These are phyloP conservation scores for Atopsyche davidsoni DNA, from an alignment of 1,140 invertebrate genomes.

Conservation along the genomic window DNA sequence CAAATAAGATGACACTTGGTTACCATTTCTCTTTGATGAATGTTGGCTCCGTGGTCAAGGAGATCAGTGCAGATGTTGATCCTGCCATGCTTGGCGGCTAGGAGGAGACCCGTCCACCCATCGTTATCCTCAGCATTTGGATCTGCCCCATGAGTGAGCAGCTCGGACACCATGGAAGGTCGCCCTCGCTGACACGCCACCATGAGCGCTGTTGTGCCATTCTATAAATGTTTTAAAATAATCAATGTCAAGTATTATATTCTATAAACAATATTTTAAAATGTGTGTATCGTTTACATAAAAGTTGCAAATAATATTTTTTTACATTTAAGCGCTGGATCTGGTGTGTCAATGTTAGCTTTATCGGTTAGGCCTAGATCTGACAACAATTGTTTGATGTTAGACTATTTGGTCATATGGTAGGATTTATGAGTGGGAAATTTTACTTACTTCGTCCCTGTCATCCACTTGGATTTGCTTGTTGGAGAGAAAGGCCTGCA, in stretches of 20 bases:
- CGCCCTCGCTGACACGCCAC: constrained; percentile 77
- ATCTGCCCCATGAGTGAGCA: constrained; percentile 82
- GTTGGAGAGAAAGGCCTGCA: constrained; percentile 75
- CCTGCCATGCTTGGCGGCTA: constrained; percentile 86
- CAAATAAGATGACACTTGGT: too few relatives aligned
- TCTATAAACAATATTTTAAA: not conserved
- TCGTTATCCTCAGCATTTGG: constrained; percentile 88
- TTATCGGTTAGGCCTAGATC: too few relatives aligned
- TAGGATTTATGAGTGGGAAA: not conserved
- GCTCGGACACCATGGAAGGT: constrained; percentile 70
- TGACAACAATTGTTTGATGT: too few relatives aligned
- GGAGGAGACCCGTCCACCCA: constrained; percentile 87
- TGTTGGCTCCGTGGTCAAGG: constrained; percentile 76
- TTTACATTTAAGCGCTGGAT: too few relatives aligned
- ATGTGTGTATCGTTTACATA: not conserved
- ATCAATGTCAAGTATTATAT: not conserved
- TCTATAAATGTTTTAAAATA: constrained; percentile 49
- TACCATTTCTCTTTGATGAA: constrained; percentile 92
- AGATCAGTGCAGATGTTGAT: constrained; percentile 75
- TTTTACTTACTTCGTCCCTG: constrained; percentile 73
- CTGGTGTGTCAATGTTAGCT: too few relatives aligned
- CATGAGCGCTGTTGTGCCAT: constrained; percentile 88
- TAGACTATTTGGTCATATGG: too few relatives aligned
- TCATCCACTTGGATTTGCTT: constrained; percentile 81
- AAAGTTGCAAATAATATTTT: too few relatives aligned